Conservation (phyloP, 2,888 invertebrate species). For the Mesorhabditis sp. region DNA sequence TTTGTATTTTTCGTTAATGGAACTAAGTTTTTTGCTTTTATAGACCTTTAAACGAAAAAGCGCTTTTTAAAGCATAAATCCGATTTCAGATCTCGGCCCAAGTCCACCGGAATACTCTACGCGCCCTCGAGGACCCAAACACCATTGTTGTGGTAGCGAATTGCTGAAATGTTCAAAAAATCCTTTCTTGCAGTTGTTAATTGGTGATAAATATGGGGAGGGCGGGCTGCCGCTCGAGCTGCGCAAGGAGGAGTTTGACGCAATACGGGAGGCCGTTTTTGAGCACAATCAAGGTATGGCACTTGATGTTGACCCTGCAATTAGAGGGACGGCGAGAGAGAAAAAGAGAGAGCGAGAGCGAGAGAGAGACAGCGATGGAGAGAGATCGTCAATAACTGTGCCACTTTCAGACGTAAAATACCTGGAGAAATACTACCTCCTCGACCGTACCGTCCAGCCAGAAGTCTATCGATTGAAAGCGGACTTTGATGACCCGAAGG, state of each 20-base stretch:
- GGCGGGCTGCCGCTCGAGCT: slow-evolving; percentile 59
- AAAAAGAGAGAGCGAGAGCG: no score
- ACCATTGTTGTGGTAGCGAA: not conserved
- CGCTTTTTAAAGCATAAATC: no score
- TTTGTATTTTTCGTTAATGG: not conserved
- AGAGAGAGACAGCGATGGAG: not conserved
- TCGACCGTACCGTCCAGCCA: slow-evolving; percentile 56
- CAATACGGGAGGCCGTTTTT: slow-evolving; percentile 53
- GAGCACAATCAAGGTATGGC: slow-evolving; percentile 52
- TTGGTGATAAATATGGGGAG: slow-evolving; percentile 62
- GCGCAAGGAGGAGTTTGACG: slow-evolving; percentile 59
- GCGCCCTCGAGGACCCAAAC: not conserved
- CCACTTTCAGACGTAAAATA: slow-evolving; percentile 56
- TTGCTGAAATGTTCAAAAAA: not conserved
- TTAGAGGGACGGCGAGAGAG: not conserved
- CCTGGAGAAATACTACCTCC: slow-evolving; percentile 59
- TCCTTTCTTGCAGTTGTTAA: slow-evolving; percentile 54
- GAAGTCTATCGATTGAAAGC: slow-evolving; percentile 38
- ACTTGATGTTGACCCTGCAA: not conserved
- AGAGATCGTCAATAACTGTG: not conserved
- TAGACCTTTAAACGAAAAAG: no score
- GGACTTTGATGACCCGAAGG: slow-evolving; percentile 21
- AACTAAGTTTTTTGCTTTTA: no score
- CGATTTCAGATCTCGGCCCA: not conserved
- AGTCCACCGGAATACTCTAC: not conserved